Evolutionary conservation across 1,140 invertebrate genomes (phyloP).

Genomic region (Zaprionus vittiger): DNA sequence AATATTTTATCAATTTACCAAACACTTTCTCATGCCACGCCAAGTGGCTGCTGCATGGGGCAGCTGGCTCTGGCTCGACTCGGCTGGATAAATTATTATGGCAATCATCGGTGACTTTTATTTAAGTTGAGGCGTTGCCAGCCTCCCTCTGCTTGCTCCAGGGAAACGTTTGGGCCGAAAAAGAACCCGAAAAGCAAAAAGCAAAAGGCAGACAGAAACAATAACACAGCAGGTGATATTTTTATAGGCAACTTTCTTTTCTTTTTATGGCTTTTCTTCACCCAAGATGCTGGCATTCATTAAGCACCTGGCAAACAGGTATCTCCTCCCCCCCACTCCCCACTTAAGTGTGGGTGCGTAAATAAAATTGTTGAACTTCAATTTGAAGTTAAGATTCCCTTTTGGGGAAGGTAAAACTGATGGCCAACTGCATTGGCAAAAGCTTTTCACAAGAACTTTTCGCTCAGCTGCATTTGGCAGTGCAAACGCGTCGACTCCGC

Average conservation of each 20-base stretch:
- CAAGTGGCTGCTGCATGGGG: slow-evolving; percentile 6
- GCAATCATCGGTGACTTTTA: slow-evolving; percentile 80
- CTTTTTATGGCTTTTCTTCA: slow-evolving; percentile 49
- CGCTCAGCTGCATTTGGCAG: slow-evolving; percentile 34
- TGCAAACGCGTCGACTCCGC: slow-evolving; percentile 6
- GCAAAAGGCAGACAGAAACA: slow-evolving; percentile 56
- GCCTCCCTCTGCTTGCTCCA: background rate
- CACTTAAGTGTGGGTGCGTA: slow-evolving; percentile 30
- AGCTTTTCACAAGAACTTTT: slow-evolving; percentile 31
- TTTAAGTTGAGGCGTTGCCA: slow-evolving; percentile 47
- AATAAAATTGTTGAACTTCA: slow-evolving; percentile 51
- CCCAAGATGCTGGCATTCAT: slow-evolving; percentile 54
- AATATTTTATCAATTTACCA: slow-evolving; percentile 73
- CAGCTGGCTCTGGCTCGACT: slow-evolving; percentile 13
- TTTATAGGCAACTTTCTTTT: slow-evolving; percentile 42
- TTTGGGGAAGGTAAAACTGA: slow-evolving; percentile 1
- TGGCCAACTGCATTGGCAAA: slow-evolving; percentile 19
- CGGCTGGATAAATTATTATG: slow-evolving; percentile 72
- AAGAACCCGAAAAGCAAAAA: slow-evolving; percentile 1
- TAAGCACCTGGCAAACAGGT: slow-evolving; percentile 38
- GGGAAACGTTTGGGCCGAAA: slow-evolving; percentile 10
- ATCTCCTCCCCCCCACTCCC: background rate
- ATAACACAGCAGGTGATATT: slow-evolving; percentile 79
- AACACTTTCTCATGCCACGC: slow-evolving; percentile 45
- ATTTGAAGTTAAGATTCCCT: slow-evolving; percentile 50